Percentiles rank a stretch among this genome's conserved stretches.
Conservation (phyloP, 2,888 invertebrate genomes). For the Sycophila texana region DNA sequence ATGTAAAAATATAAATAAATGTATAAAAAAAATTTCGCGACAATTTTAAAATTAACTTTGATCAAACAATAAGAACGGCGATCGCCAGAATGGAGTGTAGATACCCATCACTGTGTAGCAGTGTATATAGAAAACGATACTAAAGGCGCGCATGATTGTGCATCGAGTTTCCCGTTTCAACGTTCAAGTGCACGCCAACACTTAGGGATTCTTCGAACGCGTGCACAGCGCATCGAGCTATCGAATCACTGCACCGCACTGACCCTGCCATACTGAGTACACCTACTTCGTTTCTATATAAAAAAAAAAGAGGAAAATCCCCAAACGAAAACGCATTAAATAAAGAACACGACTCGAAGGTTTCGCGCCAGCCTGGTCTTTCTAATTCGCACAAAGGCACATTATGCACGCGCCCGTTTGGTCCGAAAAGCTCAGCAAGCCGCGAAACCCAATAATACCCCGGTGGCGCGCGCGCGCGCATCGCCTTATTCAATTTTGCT, state of each 20-base stretch:
- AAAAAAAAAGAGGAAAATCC: no score
- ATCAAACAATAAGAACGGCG: no score
- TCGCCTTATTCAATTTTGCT: constrained; percentile 42
- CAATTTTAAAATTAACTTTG: no score
- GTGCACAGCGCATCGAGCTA: constrained; percentile 1
- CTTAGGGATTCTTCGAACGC: constrained; percentile 31
- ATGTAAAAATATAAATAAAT: no score
- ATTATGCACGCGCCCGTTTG: background rate
- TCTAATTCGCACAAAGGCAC: constrained; percentile 4
- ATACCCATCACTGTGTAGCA: no score
- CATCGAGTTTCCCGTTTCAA: constrained; percentile 6
- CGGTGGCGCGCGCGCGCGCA: background rate
- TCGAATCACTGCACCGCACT: background rate
- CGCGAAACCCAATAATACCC: constrained; percentile 15
- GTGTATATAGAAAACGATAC: constrained; percentile 3
- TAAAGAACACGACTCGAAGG: background rate
- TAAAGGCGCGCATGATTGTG: no score
- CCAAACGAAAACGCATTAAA: background rate
- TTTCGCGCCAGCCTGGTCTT: background rate
- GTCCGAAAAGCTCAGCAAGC: background rate
- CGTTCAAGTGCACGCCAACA: background rate
- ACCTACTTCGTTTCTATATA: no score
- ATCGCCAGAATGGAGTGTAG: no score
- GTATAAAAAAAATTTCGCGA: no score
- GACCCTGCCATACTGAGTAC: background rate